These are phyloP conservation scores for Callyntrura sp. DNA, from an alignment of 2,888 invertebrate genomes.

Conservation along the genomic window DNA sequence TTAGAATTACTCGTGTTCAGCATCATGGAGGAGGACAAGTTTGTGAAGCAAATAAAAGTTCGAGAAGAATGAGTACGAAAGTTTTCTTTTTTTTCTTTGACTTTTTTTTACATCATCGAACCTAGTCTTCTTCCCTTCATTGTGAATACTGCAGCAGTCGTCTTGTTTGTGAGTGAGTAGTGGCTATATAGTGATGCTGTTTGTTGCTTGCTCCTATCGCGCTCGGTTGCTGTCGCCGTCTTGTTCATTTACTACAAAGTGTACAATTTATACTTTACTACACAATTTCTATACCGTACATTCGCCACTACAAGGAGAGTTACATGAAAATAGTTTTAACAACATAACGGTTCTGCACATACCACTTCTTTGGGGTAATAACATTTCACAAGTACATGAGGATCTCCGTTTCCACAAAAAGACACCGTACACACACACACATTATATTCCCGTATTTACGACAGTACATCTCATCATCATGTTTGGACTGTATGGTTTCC, in stretches of 20 bases:
- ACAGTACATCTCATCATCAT: slow-evolving; percentile 62
- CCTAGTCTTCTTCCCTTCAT: not conserved
- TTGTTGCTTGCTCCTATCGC: slow-evolving; percentile 9
- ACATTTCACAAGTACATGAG: slow-evolving; percentile 56
- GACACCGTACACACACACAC: too few species aligned
- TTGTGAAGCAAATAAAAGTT: slow-evolving; percentile 50
- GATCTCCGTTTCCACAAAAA: slow-evolving; percentile 63
- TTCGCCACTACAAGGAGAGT: not conserved
- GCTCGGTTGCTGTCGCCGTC: not conserved
- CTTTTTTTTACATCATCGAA: slow-evolving; percentile 30
- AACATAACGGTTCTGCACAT: slow-evolving; percentile 48
- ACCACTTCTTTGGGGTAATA: slow-evolving; percentile 29
- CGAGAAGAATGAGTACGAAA: slow-evolving; percentile 33
- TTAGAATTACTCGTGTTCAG: slow-evolving; percentile 34
- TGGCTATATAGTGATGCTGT: not conserved
- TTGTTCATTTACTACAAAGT: not conserved
- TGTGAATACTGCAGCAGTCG: not conserved
- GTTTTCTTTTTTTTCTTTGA: slow-evolving; percentile 9
- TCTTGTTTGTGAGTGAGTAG: too few species aligned
- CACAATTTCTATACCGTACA: not conserved
- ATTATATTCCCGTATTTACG: slow-evolving; percentile 64
- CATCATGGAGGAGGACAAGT: not conserved
- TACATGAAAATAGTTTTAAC: slow-evolving; percentile 19
- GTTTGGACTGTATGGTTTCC: slow-evolving; percentile 52
- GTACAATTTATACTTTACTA: slow-evolving; percentile 12